These are phyloP conservation scores for Epinephelus fuscoguttatus DNA, from an alignment of 2,113 vertebrate species.

Conservation along the genomic window DNA sequence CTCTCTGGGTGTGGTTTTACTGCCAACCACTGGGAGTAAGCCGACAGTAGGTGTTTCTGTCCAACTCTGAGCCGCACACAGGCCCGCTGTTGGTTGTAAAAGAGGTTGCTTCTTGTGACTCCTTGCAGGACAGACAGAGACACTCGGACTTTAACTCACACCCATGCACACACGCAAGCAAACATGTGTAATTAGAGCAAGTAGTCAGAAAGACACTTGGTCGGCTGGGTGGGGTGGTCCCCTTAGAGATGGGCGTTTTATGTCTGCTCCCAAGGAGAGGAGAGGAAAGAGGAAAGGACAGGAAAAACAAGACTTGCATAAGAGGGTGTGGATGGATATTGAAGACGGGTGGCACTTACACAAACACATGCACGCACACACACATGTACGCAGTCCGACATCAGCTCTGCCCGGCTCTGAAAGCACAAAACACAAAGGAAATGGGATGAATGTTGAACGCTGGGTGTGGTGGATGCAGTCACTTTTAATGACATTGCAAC, in stretches of 20 bases:
- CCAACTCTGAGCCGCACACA: conserved; percentile 57
- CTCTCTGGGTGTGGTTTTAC: conserved; percentile 76
- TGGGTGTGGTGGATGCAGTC: conserved; percentile 74
- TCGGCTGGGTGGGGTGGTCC: conserved; percentile 69
- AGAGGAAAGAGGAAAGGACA: conserved; percentile 64
- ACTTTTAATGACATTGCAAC: conserved; percentile 53
- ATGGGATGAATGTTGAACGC: conserved; percentile 50
- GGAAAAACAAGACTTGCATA: conserved; percentile 77
- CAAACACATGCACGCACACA: conserved; percentile 63
- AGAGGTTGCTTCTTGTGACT: conserved; percentile 59
- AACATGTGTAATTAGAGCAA: conserved; percentile 65
- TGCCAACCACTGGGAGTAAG: conserved; percentile 69
- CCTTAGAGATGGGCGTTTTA: conserved; percentile 74
- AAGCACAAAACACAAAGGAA: conserved; percentile 63
- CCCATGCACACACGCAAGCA: conserved; percentile 34
- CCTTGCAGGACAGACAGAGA: conserved; percentile 63
- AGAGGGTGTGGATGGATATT: conserved; percentile 78
- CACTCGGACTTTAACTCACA: conserved; percentile 36
- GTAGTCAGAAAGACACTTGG: conserved; percentile 54
- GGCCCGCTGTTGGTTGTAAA: conserved; percentile 64
- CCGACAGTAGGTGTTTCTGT: conserved; percentile 68
- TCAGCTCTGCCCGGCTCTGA: conserved; percentile 62
- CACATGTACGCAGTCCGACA: conserved; percentile 62
- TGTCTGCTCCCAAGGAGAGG: conserved; percentile 52
- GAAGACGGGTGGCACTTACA: conserved; percentile 80